phyloP scores from a whole-genome alignment of 2,888 invertebrate species.

The Crepidodera aurea region DNA sequence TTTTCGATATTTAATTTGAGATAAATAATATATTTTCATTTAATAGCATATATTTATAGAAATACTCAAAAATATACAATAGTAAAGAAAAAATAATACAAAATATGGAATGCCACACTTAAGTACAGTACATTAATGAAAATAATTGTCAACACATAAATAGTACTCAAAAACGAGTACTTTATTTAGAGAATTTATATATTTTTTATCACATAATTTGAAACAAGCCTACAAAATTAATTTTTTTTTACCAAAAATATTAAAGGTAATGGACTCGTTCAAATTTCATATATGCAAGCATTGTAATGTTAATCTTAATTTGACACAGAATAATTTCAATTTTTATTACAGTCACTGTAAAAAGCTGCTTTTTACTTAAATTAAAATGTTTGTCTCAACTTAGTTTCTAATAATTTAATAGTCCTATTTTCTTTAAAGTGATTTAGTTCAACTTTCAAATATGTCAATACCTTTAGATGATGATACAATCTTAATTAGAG shows the following conservation, averaged over 20 bases:
- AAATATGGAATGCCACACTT: slow-evolving; percentile 13
- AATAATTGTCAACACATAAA: neutral
- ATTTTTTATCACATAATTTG: slow-evolving; percentile 7
- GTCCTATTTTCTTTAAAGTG: no score
- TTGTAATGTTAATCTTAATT: neutral
- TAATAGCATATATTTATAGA: slow-evolving; percentile 4
- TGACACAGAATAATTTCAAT: neutral
- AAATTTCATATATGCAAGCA: slow-evolving; percentile 6
- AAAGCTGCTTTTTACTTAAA: no score
- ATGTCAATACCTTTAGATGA: no score
- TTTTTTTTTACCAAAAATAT: neutral
- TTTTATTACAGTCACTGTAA: no score
- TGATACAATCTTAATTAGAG: no score
- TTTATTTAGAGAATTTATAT: neutral
- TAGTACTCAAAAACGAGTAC: neutral
- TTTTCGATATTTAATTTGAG: no score
- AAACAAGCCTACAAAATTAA: slow-evolving; percentile 1
- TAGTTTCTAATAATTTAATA: no score
- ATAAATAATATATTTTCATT: no score
- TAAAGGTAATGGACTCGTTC: neutral
- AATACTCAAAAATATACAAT: slow-evolving; percentile 7
- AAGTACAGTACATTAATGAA: slow-evolving; percentile 6
- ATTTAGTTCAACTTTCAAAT: no score
- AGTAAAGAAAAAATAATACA: slow-evolving; percentile 4
- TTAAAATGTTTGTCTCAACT: no score